Evolutionary conservation across 2,888 invertebrate species (phyloP).

Genomic region (Litoditis marina): DNA sequence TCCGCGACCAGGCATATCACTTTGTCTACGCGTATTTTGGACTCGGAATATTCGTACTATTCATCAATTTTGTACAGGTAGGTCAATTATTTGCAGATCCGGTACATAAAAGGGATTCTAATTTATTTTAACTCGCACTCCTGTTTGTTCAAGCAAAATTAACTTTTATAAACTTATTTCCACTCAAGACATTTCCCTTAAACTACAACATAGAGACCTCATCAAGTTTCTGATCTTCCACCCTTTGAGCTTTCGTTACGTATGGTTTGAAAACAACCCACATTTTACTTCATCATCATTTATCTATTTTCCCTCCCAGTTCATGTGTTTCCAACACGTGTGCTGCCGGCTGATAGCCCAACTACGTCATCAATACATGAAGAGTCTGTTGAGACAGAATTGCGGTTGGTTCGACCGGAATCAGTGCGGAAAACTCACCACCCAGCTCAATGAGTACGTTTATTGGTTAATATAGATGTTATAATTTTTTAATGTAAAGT

Average conservation of each 20-base stretch:
- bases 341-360: conserved; percentile 38
- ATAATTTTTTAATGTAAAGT: no score
- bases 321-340: conserved; percentile 44
- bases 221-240: no score
- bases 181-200: no score
- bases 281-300: no score
- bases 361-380: conserved; percentile 35
- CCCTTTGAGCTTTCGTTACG: no score
- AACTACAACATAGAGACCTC: no score
- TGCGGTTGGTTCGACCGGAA: conserved; percentile 50
- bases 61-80: conserved; percentile 35
- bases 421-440: conserved; percentile 45
- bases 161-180: no score
- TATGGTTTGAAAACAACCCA: no score
- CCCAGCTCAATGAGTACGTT: conserved; percentile 43
- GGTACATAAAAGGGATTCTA: no score
- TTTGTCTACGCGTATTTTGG: conserved; percentile 37
- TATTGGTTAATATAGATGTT: neutral
- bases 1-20: conserved; percentile 18
- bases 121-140: no score
- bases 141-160: no score
- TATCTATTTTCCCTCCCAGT: conserved; percentile 25
- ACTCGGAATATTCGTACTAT: conserved; percentile 19
- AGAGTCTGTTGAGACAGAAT: conserved; percentile 44
- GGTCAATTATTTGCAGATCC: neutral